A percentile compares a stretch with the other conserved stretches of the same genome.
phyloP scores from a whole-genome alignment of 2,888 invertebrate species.

The Lymantria monacha region DNA sequence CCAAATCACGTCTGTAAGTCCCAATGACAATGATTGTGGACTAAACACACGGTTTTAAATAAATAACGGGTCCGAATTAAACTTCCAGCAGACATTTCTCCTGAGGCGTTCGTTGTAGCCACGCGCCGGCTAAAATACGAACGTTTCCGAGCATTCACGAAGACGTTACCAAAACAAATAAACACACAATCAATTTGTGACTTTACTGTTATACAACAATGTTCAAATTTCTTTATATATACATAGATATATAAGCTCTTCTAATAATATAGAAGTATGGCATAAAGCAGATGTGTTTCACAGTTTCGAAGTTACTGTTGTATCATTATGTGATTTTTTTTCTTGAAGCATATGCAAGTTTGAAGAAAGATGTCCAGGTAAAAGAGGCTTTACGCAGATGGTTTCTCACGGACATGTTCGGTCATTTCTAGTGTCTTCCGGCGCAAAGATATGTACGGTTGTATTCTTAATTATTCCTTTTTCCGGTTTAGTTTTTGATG shows the following conservation, averaged over 20 bases:
- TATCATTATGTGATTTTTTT: conserved; percentile 70
- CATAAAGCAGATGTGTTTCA: conserved; percentile 72
- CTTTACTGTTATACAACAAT: not conserved
- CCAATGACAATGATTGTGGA: conserved; percentile 51
- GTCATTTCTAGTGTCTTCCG: conserved; percentile 46
- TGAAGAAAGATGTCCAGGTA: conserved; percentile 61
- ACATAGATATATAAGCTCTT: conserved; percentile 15
- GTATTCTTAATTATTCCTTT: conserved; percentile 11
- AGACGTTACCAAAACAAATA: conserved; percentile 48
- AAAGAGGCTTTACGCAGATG: conserved; percentile 58
- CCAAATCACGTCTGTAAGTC: conserved; percentile 31
- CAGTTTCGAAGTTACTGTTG: conserved; percentile 69
- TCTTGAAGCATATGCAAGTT: conserved; percentile 65
- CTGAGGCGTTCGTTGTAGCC: conserved; percentile 47
- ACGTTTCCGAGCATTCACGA: conserved; percentile 50
- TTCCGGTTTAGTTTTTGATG: conserved; percentile 9
- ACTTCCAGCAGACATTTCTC: conserved; percentile 41
- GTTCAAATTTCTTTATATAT: conserved; percentile 24
- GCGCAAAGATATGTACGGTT: conserved; percentile 16
- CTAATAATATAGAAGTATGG: conserved; percentile 31
- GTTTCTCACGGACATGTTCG: conserved; percentile 41
- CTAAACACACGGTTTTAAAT: conserved; percentile 48
- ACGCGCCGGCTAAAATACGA: conserved; percentile 62
- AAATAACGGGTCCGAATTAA: conserved; percentile 44
- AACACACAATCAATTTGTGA: conserved; percentile 14